Evolutionary conservation across 2,888 invertebrate genomes (phyloP), one percentile per base, ranked within the genome.

Genomic region (Odontomyia ornata): DNA sequence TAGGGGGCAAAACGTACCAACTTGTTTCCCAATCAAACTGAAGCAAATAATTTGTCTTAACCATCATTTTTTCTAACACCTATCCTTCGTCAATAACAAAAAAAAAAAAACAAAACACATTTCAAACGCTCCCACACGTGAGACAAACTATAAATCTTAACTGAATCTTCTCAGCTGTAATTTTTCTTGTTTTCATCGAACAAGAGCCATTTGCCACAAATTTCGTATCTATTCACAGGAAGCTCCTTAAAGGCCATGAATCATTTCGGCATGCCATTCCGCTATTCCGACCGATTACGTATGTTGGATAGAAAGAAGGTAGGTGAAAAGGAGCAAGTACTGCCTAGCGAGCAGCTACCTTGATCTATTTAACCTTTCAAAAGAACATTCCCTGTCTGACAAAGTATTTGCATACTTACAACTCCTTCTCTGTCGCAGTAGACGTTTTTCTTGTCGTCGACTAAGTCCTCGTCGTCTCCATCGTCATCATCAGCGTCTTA

Each of bases 151-250:
- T 15, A 52, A 52, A 52, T 52, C 52, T 52, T 52, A 13, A 4
- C 18, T 52, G 52, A 18, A 52, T 52, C 52, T 18, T 52, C 18
- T 4, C 18, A 13, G 52, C 36, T 52, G 4, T 15, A 52, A 52
- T 18, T 52, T 52, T 52, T 52, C 52, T 52, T 52, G 52, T 52
- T 36, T 43, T 52, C 52, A 18, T 30, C 64, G 28, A 72, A 72
- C 72, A 52, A 28, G 28, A 73, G 0, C 73, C 57, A 73, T 57
- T 73, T 73, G 72, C 72, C 52, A 72, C 52, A 72, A 73, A 73
- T 57, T 57, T 57, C 60, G 36, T 46, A 73, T 36, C 57, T 36
- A 60, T 72, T 72, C 56, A 30, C 56, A 56, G 28, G 21, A 73
- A 5, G 52, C 36, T 73, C 73, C 60, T 30, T 28, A 57, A 73